Base-by-base conservation (phyloP, 2,797 vertebrate species). In the Intellagama lesueurii region DNA sequence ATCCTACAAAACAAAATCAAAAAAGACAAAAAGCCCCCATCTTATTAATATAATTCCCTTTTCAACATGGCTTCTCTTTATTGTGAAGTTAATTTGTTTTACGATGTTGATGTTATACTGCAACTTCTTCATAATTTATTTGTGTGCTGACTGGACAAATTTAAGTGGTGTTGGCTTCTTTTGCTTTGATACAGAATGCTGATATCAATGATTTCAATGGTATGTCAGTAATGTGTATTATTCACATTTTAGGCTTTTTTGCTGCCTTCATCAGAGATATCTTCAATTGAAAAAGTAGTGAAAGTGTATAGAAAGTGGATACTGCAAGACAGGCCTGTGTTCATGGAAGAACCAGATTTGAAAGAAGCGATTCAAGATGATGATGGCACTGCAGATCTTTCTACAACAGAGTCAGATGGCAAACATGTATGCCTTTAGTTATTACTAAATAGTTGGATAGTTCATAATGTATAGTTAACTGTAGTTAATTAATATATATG, bases 251-350 rank as follows among this genome's bases (percentile, higher is more conserved):
- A 99, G 99, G 99, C 99, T 80, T 99, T 99, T 95, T 94, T 99
- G 90, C 95, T 99, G 94, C 99, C 99, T 0, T 98, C 99, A 35
- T 99, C 98, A 83, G 99, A 99, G 92, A 95, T 98, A 19, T 98
- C 98, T 0, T 97, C 98, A 52, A 98, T 98, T 80, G 97, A 98
- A 91, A 99, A 99, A 95, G 98, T 99, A 75, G 98, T 99, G 81
- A 98, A 98, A 95, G 99, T 99, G 0, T 99, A 99, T 92, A 98
- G 98, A 88, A 99, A 98, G 93, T 99, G 99, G 99, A 98, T 99
- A 87, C 91, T 99, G 87, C 98, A 98, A 92, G 98, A 99, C 28
- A 99, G 98, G 84, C 99, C 99, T 0, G 78, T 95, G 79, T 99
- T 99, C 92, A 99, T 99, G 99, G 97, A 97, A 12, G 99, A 99